Evolutionary conservation across 2,113 vertebrate genomes (phyloP), one percentile per base, ranked within the genome.

Genomic region (Halichoerus grypus): DNA sequence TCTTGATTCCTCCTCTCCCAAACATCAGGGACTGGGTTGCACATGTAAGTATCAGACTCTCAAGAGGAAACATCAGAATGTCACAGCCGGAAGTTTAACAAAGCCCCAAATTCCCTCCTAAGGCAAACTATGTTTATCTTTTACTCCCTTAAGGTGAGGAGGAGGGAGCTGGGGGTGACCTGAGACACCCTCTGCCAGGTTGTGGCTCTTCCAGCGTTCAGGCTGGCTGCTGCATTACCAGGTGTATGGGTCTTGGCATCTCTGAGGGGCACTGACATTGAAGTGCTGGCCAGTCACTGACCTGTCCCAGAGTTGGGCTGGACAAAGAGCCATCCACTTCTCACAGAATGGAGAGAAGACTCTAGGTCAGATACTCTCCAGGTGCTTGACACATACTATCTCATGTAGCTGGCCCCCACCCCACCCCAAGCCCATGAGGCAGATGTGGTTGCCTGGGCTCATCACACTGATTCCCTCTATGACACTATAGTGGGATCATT

Each of bases 171-270:
- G 19, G 26, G 51, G 9, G 51, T 39, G 6, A 49, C 4, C 1
- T 2, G 31, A 31, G 26, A 33, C 18, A 24, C 7, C 49, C 31
- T 13, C n/a, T 42, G 11, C 55, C 81, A 57, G 51, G 31, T 33
- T 46, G 24, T 39, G 16, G 8, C 42, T 79, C 28, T 42, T 15
- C 36, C 9, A 3, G 4, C 11, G 28, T 36, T 21, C 22, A 4
- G 11, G 24, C 0, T 55, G 86, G 49, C 59, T 74, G 16, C n/a
- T 57, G 24, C 31, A 6, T 76, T 39, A 59, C 24, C 39, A 67
- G 59, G 26, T 6, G 10, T 3, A 15, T 0, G 39, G 28, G 33
- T n/a, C 21, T 61, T 1, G 3, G n/a, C 57, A 33, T 49, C 36
- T 71, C 59, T 22, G 19, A 31, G 61, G 65, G 7, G 10, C 4